Percentiles rank a stretch among this genome's conserved stretches.
These are phyloP conservation scores for Enteromius fasciolatus DNA, from an alignment of 2,797 vertebrate genomes.

Conservation along the genomic window DNA sequence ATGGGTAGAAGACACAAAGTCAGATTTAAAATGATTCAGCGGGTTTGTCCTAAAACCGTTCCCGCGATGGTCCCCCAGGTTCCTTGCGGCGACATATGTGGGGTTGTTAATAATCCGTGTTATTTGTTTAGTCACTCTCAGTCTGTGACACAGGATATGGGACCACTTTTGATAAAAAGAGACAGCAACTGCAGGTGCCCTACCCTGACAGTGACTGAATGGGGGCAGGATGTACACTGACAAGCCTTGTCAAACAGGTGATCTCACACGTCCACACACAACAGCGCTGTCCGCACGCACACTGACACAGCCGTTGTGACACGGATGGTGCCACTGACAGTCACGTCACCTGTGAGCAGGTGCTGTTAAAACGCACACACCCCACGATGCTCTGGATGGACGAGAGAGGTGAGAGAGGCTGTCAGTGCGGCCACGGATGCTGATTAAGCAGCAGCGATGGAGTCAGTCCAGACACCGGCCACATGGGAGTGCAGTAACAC, in stretches of 20 bases:
- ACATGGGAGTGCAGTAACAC: conserved; percentile 33
- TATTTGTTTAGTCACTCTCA: conserved; percentile 72
- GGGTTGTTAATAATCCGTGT: conserved; percentile 75
- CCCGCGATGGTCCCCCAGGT: not conserved
- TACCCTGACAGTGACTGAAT: conserved; percentile 81
- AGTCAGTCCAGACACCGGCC: conserved; percentile 37
- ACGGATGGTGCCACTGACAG: conserved; percentile 66
- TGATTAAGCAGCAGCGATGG: conserved; percentile 43
- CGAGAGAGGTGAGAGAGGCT: conserved; percentile 54
- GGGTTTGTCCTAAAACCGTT: not conserved
- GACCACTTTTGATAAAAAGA: conserved; percentile 76
- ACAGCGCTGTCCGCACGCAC: conserved; percentile 50
- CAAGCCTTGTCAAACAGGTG: conserved; percentile 65
- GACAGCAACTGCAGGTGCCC: conserved; percentile 69
- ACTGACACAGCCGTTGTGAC: conserved; percentile 63
- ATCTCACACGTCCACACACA: conserved; percentile 52
- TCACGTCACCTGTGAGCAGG: conserved; percentile 70
- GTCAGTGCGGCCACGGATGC: conserved; percentile 32
- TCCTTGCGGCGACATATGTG: conserved; percentile 60
- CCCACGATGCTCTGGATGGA: conserved; percentile 36
- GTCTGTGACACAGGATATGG: conserved; percentile 75
- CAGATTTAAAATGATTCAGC: not conserved
- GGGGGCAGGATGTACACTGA: conserved; percentile 79
- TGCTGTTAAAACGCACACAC: conserved; percentile 53
- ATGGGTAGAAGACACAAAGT: not conserved